phyloP scores from a whole-genome alignment of 2,888 invertebrate species.

The Bimastos eiseni region DNA sequence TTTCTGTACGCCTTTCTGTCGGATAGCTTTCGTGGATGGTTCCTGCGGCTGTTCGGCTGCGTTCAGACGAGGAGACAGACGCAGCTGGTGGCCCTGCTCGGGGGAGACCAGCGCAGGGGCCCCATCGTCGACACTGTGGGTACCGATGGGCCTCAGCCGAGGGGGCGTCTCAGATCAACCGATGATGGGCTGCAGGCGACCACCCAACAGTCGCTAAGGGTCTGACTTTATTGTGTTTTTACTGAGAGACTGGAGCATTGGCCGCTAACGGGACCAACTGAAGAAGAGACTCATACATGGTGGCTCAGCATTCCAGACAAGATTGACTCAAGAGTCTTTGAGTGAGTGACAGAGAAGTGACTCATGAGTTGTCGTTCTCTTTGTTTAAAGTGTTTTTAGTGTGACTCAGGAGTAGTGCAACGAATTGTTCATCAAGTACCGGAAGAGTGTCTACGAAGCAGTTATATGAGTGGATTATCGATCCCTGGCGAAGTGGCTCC shows the following conservation, averaged over 20 bases:
- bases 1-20: constrained; percentile 91
- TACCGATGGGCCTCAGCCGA: background rate
- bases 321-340: background rate
- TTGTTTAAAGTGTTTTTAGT: no score
- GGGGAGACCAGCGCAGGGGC: background rate
- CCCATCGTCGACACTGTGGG: background rate
- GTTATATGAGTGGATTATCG: background rate
- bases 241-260: background rate
- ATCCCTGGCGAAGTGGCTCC: no score
- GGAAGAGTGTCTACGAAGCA: background rate
- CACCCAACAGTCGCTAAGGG: background rate
- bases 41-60: constrained; percentile 62
- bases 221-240: background rate
- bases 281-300: no score
- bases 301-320: background rate
- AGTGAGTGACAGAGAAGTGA: no score
- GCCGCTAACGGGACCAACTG: no score
- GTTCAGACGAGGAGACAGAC: background rate
- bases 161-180: background rate
- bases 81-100: background rate
- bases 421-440: background rate
- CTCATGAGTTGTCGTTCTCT: no score
- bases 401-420: background rate
- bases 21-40: constrained; percentile 89
- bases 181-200: background rate